Percentiles rank a stretch among this genome's conserved stretches.
Conservation (phyloP, 2,113 vertebrate species). For the Nesoenas mayeri region DNA sequence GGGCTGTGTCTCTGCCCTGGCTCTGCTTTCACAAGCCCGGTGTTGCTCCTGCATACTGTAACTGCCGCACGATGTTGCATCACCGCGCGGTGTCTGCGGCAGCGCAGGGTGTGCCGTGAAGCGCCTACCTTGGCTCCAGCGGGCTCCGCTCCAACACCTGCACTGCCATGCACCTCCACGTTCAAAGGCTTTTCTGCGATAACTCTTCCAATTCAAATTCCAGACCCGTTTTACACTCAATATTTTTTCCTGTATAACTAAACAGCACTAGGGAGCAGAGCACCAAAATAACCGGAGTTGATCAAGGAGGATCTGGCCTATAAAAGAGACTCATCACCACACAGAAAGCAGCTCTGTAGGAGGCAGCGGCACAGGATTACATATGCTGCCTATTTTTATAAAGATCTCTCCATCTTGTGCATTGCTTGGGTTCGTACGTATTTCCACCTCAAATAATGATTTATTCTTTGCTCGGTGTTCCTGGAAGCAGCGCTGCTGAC, state of each 20-base stretch:
- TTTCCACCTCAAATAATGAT: background rate
- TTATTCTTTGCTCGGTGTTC: background rate
- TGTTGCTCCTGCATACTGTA: slow-evolving; percentile 38
- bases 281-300: background rate
- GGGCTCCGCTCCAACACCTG: background rate
- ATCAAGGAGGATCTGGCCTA: background rate
- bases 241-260: background rate
- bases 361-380: background rate
- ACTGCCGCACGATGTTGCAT: slow-evolving; percentile 46
- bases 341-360: background rate
- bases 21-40: background rate
- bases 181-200: background rate
- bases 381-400: background rate
- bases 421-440: background rate
- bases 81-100: slow-evolving; percentile 36
- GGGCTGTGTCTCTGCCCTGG: slow-evolving; percentile 11
- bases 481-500: background rate
- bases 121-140: background rate
- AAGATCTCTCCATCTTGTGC: background rate
- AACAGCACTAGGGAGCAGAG: background rate
- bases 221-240: background rate
- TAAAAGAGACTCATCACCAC: background rate
- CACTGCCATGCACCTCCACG: background rate
- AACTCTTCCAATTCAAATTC: background rate
- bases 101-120: slow-evolving; percentile 48